Evolutionary conservation across 2,113 vertebrate genomes (phyloP), one percentile per base, ranked within the genome.

Genomic region (Puffinus mauretanicus): DNA sequence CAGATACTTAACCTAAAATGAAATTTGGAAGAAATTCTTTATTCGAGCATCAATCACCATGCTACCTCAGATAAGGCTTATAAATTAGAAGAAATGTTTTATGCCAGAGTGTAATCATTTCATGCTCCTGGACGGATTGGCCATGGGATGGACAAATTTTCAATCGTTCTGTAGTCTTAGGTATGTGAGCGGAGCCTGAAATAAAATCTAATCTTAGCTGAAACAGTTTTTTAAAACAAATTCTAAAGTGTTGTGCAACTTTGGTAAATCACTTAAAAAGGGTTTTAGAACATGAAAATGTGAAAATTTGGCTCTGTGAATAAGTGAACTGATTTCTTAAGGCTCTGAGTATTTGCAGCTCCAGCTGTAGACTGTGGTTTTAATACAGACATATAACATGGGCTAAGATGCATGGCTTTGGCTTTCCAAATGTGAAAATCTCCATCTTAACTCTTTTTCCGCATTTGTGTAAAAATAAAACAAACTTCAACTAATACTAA

Each of bases 51-150:
- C 22, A 49, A 26, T 93, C 61, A 69, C 21, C 25, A 9, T 69
- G 55, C 49, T 86, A n/a, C 24, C 19, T 90, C 16, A 73, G 61
- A 30, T n/a, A 82, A 90, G 20, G 11, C 30, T 76, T 81, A 54
- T 44, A 36, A 80, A 34, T 86, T 12, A 64, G 46, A 65, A 62
- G 20, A 51, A 86, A 34, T 57, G 7, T 58, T 73, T 86, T 92
- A 78, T 57, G 12, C 25, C 21, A 20, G 42, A 62, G 5, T 52
- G 13, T 47, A 47, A 25, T 82, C 12, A n/a, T 73, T 85, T 58
- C 34, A 14, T 26, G 22, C 46, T 83, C 0, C 4, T 87, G 76
- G 20, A 30, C 0, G 4, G 34, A 51, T 10, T 78, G 7, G 11
- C 49, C 10, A 32, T 24, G 16, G 24, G 29, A 44, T 42, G 15